Conservation (phyloP, 2,888 invertebrate species). For the Noctua comes region DNA sequence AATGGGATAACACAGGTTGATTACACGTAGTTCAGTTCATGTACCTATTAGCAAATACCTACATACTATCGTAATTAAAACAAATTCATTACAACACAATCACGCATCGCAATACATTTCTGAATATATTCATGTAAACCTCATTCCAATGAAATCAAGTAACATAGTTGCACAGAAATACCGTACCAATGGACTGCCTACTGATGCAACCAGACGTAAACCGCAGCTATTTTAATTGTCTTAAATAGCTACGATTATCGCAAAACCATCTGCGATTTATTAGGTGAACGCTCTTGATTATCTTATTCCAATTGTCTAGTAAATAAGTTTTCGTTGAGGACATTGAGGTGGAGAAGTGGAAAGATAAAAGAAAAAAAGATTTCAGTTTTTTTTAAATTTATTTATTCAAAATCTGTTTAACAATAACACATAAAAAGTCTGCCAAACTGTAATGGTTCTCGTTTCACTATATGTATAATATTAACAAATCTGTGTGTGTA, state of each 20-base stretch:
- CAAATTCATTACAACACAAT: slow-evolving; percentile 6
- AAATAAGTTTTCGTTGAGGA: no score
- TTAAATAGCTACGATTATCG: slow-evolving; percentile 36
- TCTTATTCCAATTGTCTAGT: not conserved
- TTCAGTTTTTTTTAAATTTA: no score
- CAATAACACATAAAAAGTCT: no score
- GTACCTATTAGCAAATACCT: not conserved
- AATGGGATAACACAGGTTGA: not conserved
- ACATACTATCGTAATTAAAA: slow-evolving; percentile 5
- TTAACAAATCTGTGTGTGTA: no score
- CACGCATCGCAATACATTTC: slow-evolving; percentile 13
- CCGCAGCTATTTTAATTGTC: slow-evolving; percentile 36
- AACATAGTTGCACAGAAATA: slow-evolving; percentile 37
- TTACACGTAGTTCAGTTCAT: not conserved
- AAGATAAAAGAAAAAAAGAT: no score
- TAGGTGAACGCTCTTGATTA: slow-evolving; percentile 7
- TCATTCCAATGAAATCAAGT: slow-evolving; percentile 44
- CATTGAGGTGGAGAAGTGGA: no score
- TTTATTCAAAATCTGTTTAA: no score
- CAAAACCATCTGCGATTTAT: slow-evolving; percentile 10
- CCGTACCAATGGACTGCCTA: slow-evolving; percentile 42
- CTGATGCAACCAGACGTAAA: slow-evolving; percentile 39
- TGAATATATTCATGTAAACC: slow-evolving; percentile 5
- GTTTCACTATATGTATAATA: no score
- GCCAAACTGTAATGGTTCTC: no score